Conservation (phyloP, 2,797 vertebrate species). For the Peromyscus aztecus region DNA sequence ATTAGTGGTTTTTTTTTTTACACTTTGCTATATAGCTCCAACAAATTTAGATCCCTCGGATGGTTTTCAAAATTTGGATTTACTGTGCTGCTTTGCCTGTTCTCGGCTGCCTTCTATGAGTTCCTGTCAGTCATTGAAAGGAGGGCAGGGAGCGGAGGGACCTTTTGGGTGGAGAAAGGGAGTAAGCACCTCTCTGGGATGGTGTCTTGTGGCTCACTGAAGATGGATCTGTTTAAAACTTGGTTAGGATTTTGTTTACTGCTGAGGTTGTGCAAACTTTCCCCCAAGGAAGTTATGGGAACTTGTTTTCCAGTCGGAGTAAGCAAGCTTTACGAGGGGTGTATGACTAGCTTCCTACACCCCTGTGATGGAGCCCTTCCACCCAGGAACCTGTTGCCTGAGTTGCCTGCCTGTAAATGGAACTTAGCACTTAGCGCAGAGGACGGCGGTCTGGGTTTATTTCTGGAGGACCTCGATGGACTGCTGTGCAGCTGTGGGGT, state of each 20-base stretch:
- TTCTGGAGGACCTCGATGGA: not conserved
- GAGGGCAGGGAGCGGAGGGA: not conserved
- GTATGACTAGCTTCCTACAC: not conserved
- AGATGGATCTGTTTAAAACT: conserved; percentile 59
- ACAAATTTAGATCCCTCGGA: not conserved
- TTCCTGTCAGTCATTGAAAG: not conserved
- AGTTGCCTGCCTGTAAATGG: not conserved
- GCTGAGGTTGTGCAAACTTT: conserved; percentile 29
- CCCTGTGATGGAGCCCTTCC: not conserved
- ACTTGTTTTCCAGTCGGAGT: conserved; percentile 44
- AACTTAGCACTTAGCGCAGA: not conserved
- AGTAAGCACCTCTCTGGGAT: not conserved
- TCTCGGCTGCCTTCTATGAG: accelerated
- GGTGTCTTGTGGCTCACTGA: conserved; percentile 31
- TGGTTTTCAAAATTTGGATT: not conserved
- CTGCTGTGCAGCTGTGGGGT: not conserved
- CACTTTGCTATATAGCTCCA: not conserved
- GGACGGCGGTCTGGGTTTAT: not conserved
- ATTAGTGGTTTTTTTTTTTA: not conserved
- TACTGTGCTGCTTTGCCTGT: not conserved
- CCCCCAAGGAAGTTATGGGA: conserved; percentile 37
- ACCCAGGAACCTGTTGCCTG: not conserved
- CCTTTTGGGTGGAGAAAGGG: not conserved
- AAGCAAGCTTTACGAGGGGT: not conserved
- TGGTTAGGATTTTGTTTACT: conserved; percentile 47